phyloP scores from a whole-genome alignment of 2,113 vertebrate genomes.

The Centrocercus urophasianus region DNA sequence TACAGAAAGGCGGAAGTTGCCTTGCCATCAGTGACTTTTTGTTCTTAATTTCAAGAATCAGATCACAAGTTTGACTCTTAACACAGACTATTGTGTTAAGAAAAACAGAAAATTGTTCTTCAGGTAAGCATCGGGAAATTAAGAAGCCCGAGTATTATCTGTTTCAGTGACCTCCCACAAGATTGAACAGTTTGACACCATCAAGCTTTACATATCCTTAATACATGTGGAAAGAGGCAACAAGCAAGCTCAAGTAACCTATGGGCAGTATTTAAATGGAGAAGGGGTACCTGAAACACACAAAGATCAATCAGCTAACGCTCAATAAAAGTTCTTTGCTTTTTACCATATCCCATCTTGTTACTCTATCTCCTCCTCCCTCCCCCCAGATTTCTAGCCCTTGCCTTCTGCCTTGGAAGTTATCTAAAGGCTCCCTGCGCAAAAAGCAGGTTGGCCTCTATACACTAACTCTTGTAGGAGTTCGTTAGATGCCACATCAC shows the following conservation, averaged over 20 bases:
- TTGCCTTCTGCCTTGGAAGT: neutral
- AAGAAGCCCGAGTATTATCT: neutral
- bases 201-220: neutral
- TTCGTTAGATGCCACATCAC: neutral
- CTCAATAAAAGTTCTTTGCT: neutral
- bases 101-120: neutral
- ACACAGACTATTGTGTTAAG: neutral
- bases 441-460: neutral
- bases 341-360: neutral
- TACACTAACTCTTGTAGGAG: neutral
- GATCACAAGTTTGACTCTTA: neutral
- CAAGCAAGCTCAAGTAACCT: neutral
- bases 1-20: neutral
- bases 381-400: neutral
- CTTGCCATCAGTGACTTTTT: neutral
- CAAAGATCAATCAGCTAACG: accelerated
- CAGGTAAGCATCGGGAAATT: neutral
- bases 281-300: neutral
- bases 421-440: neutral
- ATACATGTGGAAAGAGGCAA: neutral
- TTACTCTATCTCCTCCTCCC: neutral
- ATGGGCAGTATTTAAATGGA: neutral
- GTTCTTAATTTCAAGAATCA: neutral
- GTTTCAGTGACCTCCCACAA: neutral
- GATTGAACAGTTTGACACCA: neutral